Conservation (phyloP, 2,888 invertebrate genomes). For the Brassicogethes aeneus region DNA sequence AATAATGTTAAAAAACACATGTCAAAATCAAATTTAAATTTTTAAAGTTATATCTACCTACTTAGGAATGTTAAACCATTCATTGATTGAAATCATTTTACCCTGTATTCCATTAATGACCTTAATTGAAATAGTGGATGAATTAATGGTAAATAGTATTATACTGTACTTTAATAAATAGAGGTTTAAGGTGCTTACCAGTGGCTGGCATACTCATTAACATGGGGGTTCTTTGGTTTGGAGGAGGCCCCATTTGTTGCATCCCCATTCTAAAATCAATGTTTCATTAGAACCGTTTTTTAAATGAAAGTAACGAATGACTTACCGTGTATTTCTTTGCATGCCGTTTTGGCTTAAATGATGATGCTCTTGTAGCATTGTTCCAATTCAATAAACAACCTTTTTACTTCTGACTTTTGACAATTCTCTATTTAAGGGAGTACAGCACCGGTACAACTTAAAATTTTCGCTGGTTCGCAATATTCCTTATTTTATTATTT, state of each 20-base stretch:
- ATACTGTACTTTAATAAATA: too few relatives aligned
- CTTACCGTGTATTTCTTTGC: slow-evolving; percentile 51
- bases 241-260: slow-evolving; percentile 39
- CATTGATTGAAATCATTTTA: too few relatives aligned
- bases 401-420: too few relatives aligned
- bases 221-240: slow-evolving; percentile 40
- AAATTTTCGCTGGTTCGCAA: slow-evolving; percentile 4
- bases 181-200: too few relatives aligned
- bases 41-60: too few relatives aligned
- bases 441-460: slow-evolving; percentile 25
- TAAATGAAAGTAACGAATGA: slow-evolving; percentile 8
- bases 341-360: slow-evolving; percentile 58
- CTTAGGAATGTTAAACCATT: too few relatives aligned
- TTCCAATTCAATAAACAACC: slow-evolving; percentile 20
- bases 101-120: too few relatives aligned
- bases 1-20: too few relatives aligned
- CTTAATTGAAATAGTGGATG: too few relatives aligned
- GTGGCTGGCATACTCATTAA: slow-evolving; percentile 45
- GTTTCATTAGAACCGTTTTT: slow-evolving; percentile 9
- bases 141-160: too few relatives aligned
- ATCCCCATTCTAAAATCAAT: slow-evolving; percentile 34
- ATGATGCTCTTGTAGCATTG: slow-evolving; percentile 51
- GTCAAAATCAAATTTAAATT: too few relatives aligned
- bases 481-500: slow-evolving; percentile 10
- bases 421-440: slow-evolving; percentile 22